Base-by-base conservation (phyloP, 2,113 vertebrate genomes). In the Chionodraco myersi region DNA sequence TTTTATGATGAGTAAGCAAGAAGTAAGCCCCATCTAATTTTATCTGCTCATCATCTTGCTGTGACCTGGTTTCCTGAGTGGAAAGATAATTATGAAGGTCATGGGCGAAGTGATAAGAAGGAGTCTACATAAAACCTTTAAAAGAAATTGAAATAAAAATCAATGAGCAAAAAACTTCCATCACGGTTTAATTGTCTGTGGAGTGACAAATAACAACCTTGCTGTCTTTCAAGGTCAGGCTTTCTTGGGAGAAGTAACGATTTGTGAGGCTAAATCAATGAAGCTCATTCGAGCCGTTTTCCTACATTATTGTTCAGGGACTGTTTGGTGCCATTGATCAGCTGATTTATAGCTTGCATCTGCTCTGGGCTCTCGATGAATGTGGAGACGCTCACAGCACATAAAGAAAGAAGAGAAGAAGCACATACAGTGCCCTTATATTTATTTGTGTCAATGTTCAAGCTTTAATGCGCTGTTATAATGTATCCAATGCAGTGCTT, bases 181-280 rank as follows among this genome's bases (percentile, higher is more conserved):
- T 61, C 5, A 34, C 57, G 56, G 59, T 72, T 68, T 63, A 21
- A 36, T 66, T 44, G 41, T 18, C 68, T 57, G 62, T 54, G n/a
- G 12, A 54, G 41, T 30, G 57, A 85, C 47, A 75, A 78, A 72
- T 66, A 65, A 48, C 34, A 26, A 65, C 83, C 71, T 84, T 74
- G 75, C 30, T 81, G 66, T 85, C 61, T 87, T 75, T 85, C 83
- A 89, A 89, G 84, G 90, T 89, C 83, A 66, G 77, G 73, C 65
- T 87, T 87, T 92, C 80, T 80, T 23, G 72, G 36, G 68, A 56
- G 67, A 78, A 89, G 81, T 86, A 92, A 88, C 48, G 80, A 91
- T 92, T 87, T 79, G 72, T 86, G 79, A 87, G 90, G 84, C 65
- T 26, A 59, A 92, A 92, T 94, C 92, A 92, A 92, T 91, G 56